Conservation (phyloP, 2,113 vertebrate species). For the human (Homo sapiens) region GRCh38 chr14:52874501-52875000, state of each 20-base stretch:
- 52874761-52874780: not conserved
- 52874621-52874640: not conserved
- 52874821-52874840: too few species aligned
- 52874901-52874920: too few species aligned
- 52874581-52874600: not conserved
- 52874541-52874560: not conserved
- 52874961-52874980: too few species aligned
- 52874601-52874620: not conserved
- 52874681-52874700: not conserved
- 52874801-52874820: not conserved
- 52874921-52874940: too few species aligned
- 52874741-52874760: not conserved
- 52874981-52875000: too few species aligned
- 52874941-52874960: too few species aligned
- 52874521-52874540: not conserved
- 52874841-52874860: too few species aligned
- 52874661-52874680: not conserved
- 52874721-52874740: not conserved
- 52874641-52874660: not conserved
- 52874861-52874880: too few species aligned
- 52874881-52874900: too few species aligned
- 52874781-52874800: not conserved
- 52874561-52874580: constrained; percentile 28
- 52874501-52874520: not conserved
- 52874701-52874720: not conserved